phyloP scores from a whole-genome alignment of 2,797 vertebrate species.

The Cottoperca gobio region DNA sequence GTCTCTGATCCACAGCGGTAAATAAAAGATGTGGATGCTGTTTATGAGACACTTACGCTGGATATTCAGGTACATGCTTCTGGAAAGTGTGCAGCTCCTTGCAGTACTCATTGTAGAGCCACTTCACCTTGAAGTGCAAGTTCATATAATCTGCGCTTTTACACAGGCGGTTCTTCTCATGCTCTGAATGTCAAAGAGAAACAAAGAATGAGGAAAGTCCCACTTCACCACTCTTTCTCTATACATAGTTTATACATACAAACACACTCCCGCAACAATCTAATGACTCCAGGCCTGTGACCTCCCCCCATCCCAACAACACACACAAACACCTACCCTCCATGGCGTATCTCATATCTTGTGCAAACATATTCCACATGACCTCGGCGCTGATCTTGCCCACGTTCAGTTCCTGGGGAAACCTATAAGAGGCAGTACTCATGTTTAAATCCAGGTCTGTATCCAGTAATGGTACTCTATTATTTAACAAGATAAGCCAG shows the following conservation, averaged over 20 bases:
- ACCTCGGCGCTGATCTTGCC: slow-evolving; percentile 98
- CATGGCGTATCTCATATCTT: slow-evolving; percentile 98
- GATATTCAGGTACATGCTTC: slow-evolving; percentile 94
- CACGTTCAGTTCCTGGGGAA: slow-evolving; percentile 93
- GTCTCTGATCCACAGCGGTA: neutral
- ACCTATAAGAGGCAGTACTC: slow-evolving; percentile 71
- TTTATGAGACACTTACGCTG: slow-evolving; percentile 74
- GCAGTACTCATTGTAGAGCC: slow-evolving; percentile 98
- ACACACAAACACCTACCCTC: slow-evolving; percentile 87
- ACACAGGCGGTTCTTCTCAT: slow-evolving; percentile 95
- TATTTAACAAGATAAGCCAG: slow-evolving; percentile 47
- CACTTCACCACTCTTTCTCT: neutral
- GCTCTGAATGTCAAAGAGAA: slow-evolving; percentile 84
- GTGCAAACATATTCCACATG: slow-evolving; percentile 98
- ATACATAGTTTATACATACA: neutral
- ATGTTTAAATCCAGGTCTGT: slow-evolving; percentile 26
- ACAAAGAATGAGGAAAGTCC: neutral
- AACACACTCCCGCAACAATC: slow-evolving; percentile 5
- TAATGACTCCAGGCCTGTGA: neutral
- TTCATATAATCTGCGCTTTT: slow-evolving; percentile 99
- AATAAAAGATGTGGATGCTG: neutral
- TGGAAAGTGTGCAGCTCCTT: slow-evolving; percentile 93
- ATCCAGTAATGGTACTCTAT: slow-evolving; percentile 25
- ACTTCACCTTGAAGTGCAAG: slow-evolving; percentile 99
- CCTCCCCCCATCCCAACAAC: neutral